phyloP scores from a whole-genome alignment of 2,888 invertebrate species.

The Fabriciana adippe region DNA sequence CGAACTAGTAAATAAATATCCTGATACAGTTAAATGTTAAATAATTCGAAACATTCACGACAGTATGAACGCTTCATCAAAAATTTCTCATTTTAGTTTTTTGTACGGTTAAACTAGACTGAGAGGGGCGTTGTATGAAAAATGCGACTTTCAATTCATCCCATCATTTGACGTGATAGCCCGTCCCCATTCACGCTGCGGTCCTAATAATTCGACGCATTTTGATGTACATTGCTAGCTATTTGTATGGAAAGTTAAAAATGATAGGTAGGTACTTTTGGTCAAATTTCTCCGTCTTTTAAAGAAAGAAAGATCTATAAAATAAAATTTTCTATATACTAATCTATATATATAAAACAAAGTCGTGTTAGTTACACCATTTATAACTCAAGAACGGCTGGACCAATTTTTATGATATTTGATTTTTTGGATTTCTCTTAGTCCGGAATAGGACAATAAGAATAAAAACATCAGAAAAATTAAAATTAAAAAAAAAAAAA shows the following conservation, averaged over 20 bases:
- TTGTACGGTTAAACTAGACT: slow-evolving; percentile 50
- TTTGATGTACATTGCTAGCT: slow-evolving; percentile 33
- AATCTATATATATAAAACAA: no score
- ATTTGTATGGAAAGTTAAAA: not conserved
- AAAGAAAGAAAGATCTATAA: no score
- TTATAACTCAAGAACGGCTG: no score
- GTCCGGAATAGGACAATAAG: no score
- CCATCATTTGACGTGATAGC: slow-evolving; percentile 47
- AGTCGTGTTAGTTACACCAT: no score
- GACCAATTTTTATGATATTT: no score
- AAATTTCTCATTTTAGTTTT: slow-evolving; percentile 31
- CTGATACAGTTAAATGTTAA: not conserved
- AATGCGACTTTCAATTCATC: slow-evolving; percentile 51
- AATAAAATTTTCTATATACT: no score
- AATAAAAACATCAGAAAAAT: no score
- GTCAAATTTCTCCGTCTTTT: no score
- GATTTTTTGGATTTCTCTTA: no score
- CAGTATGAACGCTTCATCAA: slow-evolving; percentile 14
- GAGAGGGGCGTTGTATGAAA: slow-evolving; percentile 55
- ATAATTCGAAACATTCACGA: slow-evolving; percentile 8
- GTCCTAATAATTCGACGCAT: not conserved
- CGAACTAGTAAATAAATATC: not conserved
- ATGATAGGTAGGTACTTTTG: no score
- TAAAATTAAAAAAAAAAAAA: no score
- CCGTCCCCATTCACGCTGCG: slow-evolving; percentile 40